Percentiles rank a stretch among this genome's conserved stretches.
phyloP scores from a whole-genome alignment of 2,797 vertebrate genomes.

The Hippopotamyrus pictus region DNA sequence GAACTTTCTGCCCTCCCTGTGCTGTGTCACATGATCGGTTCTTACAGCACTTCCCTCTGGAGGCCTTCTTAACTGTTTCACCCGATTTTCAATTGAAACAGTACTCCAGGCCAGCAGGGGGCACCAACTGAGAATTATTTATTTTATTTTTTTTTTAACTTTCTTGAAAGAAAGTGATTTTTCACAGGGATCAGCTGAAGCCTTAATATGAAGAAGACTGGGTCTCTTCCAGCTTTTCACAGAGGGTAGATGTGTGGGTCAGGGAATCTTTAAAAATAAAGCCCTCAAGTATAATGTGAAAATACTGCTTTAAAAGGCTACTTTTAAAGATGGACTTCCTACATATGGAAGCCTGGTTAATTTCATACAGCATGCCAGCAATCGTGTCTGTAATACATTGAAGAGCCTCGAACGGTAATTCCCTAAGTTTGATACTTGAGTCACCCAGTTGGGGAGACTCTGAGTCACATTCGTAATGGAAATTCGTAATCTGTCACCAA shows the following conservation, averaged over 20 bases:
- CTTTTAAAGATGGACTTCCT: not conserved
- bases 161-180: not conserved
- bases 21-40: not conserved
- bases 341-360: not conserved
- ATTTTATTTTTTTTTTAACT: not conserved
- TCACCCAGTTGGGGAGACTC: not conserved
- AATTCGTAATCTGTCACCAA: not conserved
- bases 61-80: not conserved
- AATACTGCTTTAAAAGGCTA: not conserved
- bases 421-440: not conserved
- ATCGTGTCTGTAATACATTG: not conserved
- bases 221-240: not conserved
- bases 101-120: not conserved
- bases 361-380: not conserved
- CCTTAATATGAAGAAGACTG: not conserved
- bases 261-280: not conserved
- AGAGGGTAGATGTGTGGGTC: not conserved
- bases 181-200: not conserved
- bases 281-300: not conserved
- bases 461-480: not conserved
- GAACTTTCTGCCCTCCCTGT: not conserved
- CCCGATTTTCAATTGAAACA: not conserved
- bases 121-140: not conserved
- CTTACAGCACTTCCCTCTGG: not conserved
- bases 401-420: not conserved